Evolutionary conservation across 2,113 vertebrate species (phyloP).

Genomic region (Aepyceros melampus): DNA sequence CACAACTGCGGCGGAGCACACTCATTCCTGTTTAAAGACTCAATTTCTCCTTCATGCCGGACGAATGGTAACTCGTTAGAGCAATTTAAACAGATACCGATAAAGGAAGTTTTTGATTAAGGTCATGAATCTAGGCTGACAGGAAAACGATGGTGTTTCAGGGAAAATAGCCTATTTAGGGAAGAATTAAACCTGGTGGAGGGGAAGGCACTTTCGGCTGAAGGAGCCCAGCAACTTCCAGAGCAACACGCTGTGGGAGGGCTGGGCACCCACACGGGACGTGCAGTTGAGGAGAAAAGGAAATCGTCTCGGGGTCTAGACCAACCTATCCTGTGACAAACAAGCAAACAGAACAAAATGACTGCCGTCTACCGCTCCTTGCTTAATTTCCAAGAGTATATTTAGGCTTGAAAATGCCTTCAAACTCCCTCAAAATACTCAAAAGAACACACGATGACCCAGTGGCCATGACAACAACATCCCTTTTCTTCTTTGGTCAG

Average conservation of each 20-base stretch:
- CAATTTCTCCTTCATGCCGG: constrained; percentile 45
- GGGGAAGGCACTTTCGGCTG: background rate
- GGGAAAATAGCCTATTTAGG: constrained; percentile 43
- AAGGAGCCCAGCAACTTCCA: background rate
- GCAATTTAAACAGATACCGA: constrained; percentile 66
- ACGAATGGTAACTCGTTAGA: constrained; percentile 67
- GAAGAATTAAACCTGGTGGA: constrained; percentile 41
- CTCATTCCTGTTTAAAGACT: constrained; percentile 49
- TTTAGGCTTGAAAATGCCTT: constrained; percentile 12
- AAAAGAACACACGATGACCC: background rate
- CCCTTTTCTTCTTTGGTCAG: background rate
- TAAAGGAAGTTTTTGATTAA: constrained; percentile 63
- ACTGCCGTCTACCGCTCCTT: background rate
- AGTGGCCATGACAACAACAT: background rate
- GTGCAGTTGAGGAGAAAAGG: background rate
- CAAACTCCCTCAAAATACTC: background rate
- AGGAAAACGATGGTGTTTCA: constrained; percentile 56
- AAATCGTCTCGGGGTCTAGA: background rate
- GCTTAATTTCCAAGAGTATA: constrained; percentile 21
- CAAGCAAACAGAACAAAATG: constrained; percentile 5
- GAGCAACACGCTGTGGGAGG: background rate
- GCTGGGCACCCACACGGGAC: background rate
- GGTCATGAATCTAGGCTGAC: constrained; percentile 70
- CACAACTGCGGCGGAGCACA: background rate
- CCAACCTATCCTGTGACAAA: background rate